These are phyloP conservation scores for Erpornis zantholeuca DNA, from an alignment of 2,113 vertebrate genomes.

Conservation along the genomic window DNA sequence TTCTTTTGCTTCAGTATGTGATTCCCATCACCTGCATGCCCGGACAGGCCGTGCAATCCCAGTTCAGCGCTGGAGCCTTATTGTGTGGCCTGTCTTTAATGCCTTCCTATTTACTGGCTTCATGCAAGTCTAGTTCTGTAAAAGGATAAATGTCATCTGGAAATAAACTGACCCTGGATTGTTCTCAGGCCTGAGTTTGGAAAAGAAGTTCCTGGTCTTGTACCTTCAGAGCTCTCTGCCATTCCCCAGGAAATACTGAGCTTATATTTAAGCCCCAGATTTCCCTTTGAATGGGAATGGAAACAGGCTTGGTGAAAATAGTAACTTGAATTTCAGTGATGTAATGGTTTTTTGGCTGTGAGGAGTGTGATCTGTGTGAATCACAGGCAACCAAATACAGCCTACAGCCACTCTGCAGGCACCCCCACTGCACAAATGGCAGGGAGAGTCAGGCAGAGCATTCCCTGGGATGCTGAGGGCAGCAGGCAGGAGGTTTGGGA, in stretches of 20 bases:
- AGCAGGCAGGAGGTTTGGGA: background rate
- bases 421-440: background rate
- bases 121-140: background rate
- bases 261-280: background rate
- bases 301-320: background rate
- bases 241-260: background rate
- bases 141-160: background rate
- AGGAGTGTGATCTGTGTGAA: background rate
- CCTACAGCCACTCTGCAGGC: background rate
- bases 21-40: background rate
- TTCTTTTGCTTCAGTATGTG: background rate
- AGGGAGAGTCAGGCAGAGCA: background rate
- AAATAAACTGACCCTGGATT: background rate
- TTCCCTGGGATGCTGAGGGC: background rate
- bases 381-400: background rate
- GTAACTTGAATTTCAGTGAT: background rate
- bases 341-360: background rate
- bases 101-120: background rate
- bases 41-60: background rate
- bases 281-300: background rate
- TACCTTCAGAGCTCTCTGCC: background rate
- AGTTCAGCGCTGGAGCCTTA: background rate
- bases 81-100: background rate
- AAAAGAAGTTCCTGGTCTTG: background rate
- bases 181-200: background rate